Base-by-base conservation (phyloP, 2,797 vertebrate genomes). In the Pseudochirops cupreus region DNA sequence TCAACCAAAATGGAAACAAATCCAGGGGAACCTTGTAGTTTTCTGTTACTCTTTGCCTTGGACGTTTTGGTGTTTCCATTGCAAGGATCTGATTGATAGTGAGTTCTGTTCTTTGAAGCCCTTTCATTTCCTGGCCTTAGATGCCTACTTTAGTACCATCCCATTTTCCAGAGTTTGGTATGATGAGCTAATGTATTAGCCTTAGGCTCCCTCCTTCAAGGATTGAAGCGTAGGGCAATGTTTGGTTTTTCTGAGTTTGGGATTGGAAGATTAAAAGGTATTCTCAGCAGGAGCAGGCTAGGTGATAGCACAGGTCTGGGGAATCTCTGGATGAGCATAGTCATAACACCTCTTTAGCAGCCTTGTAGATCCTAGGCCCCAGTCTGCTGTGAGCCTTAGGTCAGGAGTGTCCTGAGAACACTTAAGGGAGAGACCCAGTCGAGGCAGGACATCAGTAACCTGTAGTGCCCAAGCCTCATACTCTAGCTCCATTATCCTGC, bases 221-320 rank as follows among this genome's bases (percentile, higher is more conserved):
- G 91, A 56, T 6, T 29, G 67, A 93, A 52, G 82, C n/a, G 57
- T 39, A 94, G 59, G 91, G 28, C 39, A 56, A 94, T 56, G 57
- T 87, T 96, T 94, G 92, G 90, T 55, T 10, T 94, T 29, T 53
- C 53, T 67, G 29, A 94, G 93, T 26, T 53, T 95, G 53, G 67
- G 52, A 39, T 50, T 89, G 58, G 96, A 89, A 58, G 50, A 91
- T 90, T 52, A 59, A 67, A 58, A 74, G 67, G 87, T 92, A 18
- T 28, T 52, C 21, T 93, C 59, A 87, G 26, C 89, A 91, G 52
- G 91, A 1, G 74, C 54, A 92, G 59, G 92, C 54, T 50, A 90
- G 90, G 57, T 57, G 52, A 50, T 13, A 91, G 46, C 12, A n/a
- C 7, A 31, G 94, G 62, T 29, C 21, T 33, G 16, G 18, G 0